Evolutionary conservation across 2,888 invertebrate species (phyloP), one percentile per base, ranked within the genome.

Genomic region (Andrena dorsata): DNA sequence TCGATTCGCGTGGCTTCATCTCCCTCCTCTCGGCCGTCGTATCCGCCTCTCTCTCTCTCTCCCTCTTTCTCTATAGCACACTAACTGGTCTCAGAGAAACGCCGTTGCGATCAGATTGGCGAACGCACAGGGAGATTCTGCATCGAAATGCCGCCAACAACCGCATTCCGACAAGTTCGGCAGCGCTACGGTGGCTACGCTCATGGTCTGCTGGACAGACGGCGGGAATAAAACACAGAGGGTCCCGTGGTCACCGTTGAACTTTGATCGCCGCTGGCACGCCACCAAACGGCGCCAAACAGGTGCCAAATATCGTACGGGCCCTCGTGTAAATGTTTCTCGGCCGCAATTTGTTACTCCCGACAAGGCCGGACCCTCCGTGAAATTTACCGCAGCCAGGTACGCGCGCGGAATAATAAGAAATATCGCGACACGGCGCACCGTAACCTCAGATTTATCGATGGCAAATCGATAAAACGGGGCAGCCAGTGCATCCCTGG

Each of bases 241-340:
- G 7, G 49, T 51, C 30, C 8, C 68, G 41, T 28, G 35, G 51
- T 60, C 58, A 60, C 16, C 35, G 58, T n/a, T n/a, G 64, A 47
- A 49, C 53, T 35, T 35, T 70, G 32, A 0, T 23, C 16, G 56
- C 1, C 16, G 20, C 69, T 85, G 84, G 84, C 84, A 76, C 8
- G 13, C 16, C 30, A 71, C 68, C 78, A 76, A 76, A 30, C 26
- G 16, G 20, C 56, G 23, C 13, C 64, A 49, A 78, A 76, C 78
- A 83, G 80, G 63, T 85, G 85, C 80, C 85, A 80, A 83, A 80
- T 74, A 69, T 69, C 58, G 75, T 60, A 68, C 41, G 74, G 32
- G 30, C 7, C 13, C n/a, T 76, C 71, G 60, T 35, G 51, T 3
- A 16, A 51, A 30, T 51, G 10, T 56, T 35, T 32, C 10, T 53